Percentiles rank a stretch among this genome's conserved stretches.
phyloP scores from a whole-genome alignment of 1,140 invertebrate genomes.

The Heterodera schachtii region DNA sequence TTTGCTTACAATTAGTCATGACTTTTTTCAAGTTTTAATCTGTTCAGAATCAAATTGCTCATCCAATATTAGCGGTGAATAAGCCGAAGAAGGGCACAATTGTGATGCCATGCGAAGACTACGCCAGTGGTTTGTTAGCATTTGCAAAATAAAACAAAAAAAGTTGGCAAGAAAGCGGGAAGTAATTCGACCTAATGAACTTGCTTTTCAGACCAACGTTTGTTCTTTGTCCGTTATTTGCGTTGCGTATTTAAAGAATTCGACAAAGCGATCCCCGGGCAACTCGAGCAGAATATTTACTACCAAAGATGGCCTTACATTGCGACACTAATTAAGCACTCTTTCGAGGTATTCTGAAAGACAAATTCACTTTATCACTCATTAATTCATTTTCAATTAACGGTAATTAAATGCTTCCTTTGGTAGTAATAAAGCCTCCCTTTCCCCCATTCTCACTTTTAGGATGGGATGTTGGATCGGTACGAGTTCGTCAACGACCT shows the following conservation, averaged over 20 bases:
- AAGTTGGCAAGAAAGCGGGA: no score
- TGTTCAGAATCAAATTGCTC: slow-evolving; percentile 39
- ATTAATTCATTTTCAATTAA: no score
- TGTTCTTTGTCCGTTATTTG: slow-evolving; percentile 45
- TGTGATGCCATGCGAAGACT: slow-evolving; percentile 32
- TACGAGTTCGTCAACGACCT: slow-evolving; percentile 54
- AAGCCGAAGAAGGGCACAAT: slow-evolving; percentile 35
- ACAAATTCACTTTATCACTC: no score
- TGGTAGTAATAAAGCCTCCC: background rate
- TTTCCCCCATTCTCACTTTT: slow-evolving; percentile 18
- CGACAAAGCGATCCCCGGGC: slow-evolving; percentile 28
- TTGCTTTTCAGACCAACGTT: slow-evolving; percentile 37
- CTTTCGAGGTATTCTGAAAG: slow-evolving; percentile 47
- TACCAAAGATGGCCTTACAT: slow-evolving; percentile 58
- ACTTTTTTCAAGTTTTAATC: background rate
- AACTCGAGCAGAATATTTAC: slow-evolving; percentile 35
- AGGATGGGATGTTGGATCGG: slow-evolving; percentile 57
- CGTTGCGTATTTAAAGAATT: slow-evolving; percentile 37
- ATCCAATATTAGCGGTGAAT: slow-evolving; percentile 11
- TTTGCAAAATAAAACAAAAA: background rate
- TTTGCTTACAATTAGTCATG: background rate
- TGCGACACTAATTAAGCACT: slow-evolving; percentile 52
- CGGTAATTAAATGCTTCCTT: background rate
- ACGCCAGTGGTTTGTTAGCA: slow-evolving; percentile 18
- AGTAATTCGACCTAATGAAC: background rate